Evolutionary conservation across 2,797 vertebrate genomes (phyloP).

Genomic region (Microchirus variegatus): DNA sequence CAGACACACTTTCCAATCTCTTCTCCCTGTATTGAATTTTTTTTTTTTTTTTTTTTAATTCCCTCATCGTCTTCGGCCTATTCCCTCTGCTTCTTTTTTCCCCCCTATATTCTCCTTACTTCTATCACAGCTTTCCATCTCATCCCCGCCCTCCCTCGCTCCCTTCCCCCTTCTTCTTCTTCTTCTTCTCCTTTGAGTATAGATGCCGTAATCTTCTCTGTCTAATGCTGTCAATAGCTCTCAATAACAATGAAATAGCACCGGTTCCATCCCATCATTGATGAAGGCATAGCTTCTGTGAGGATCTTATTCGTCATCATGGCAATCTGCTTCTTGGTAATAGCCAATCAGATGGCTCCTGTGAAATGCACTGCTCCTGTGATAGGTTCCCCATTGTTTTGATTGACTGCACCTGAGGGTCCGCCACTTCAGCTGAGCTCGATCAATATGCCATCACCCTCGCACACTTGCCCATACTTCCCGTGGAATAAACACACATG

Average conservation of each 20-base stretch:
- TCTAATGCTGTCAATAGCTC: constrained; percentile 74
- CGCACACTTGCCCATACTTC: constrained; percentile 36
- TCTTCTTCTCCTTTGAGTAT: constrained; percentile 43
- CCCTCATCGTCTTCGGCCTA: constrained; percentile 32
- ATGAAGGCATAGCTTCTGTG: constrained; percentile 67
- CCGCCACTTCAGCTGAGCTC: constrained; percentile 62
- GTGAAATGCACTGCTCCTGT: constrained; percentile 61
- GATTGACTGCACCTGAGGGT: constrained; percentile 78
- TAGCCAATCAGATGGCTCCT: constrained; percentile 76
- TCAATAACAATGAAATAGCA: constrained; percentile 79
- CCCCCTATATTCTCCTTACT: constrained; percentile 32
- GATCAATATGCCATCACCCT: constrained; percentile 77
- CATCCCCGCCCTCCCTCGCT: constrained; percentile 8
- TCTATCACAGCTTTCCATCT: constrained; percentile 48
- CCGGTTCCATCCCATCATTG: constrained; percentile 67
- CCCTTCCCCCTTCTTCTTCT: background rate
- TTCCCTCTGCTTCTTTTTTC: constrained; percentile 41
- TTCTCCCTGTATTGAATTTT: constrained; percentile 69
- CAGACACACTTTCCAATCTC: constrained; percentile 73
- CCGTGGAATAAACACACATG: constrained; percentile 48
- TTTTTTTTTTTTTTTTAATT: constrained; percentile 65
- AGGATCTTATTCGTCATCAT: constrained; percentile 74
- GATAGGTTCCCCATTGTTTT: constrained; percentile 77
- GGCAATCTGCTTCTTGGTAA: constrained; percentile 72
- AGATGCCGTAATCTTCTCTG: constrained; percentile 70